These are phyloP conservation scores for Drosophila sproati DNA, from an alignment of 1,140 invertebrate species.

Conservation along the genomic window DNA sequence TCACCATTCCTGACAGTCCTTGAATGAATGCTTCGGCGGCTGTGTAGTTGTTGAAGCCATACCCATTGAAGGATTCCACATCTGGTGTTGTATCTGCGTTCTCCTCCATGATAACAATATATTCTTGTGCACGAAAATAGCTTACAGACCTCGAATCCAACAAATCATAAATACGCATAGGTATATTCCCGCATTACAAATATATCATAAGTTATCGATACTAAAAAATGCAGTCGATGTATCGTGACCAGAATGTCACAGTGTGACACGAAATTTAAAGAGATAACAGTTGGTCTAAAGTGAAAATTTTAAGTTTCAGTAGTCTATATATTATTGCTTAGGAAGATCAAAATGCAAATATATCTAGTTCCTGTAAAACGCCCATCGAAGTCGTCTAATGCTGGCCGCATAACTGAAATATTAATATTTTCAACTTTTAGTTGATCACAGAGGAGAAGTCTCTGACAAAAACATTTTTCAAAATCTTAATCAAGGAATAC, in stretches of 20 bases:
- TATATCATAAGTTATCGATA: conserved; percentile 17
- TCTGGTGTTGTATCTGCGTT: conserved; percentile 63
- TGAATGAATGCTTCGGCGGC: conserved; percentile 96
- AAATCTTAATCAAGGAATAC: conserved; percentile 62
- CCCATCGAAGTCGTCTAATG: conserved; percentile 88
- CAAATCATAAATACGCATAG: conserved; percentile 5
- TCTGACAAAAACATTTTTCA: conserved; percentile 13
- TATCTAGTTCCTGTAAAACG: no score
- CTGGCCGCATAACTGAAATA: conserved; percentile 88
- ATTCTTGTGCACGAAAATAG: conserved; percentile 2
- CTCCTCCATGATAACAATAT: conserved; percentile 31
- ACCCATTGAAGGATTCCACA: conserved; percentile 65
- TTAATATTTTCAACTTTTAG: conserved; percentile 90
- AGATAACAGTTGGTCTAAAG: neutral
- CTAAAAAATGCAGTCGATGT: conserved; percentile 3
- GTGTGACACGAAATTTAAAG: neutral
- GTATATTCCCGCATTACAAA: neutral
- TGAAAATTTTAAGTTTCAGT: no score
- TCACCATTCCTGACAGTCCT: conserved; percentile 94
- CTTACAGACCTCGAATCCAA: neutral
- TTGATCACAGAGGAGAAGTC: conserved; percentile 87
- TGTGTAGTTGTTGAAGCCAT: conserved; percentile 86
- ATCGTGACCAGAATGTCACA: neutral
- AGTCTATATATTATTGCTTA: no score
- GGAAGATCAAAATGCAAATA: neutral